These are phyloP conservation scores for Nothoprocta pentlandii DNA, from an alignment of 2,113 vertebrate genomes.

Conservation along the genomic window DNA sequence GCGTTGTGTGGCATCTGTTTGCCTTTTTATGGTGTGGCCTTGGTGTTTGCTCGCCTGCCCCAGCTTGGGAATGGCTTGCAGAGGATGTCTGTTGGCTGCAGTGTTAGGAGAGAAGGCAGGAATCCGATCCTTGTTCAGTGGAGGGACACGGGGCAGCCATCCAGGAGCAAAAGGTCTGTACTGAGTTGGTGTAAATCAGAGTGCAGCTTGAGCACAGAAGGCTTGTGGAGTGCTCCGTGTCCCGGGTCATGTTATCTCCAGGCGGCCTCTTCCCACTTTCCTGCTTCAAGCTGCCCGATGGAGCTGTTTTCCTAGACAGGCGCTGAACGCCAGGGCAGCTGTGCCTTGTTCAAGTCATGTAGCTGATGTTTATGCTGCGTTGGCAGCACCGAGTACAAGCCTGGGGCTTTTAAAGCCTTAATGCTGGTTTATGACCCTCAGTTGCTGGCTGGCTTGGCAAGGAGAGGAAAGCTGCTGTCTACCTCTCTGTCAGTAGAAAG, in stretches of 20 bases:
- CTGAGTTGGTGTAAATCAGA: background rate
- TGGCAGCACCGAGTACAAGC: background rate
- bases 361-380: background rate
- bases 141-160: background rate
- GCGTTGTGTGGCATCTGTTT: background rate
- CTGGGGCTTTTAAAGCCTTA: background rate
- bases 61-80: background rate
- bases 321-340: background rate
- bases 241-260: background rate
- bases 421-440: slow-evolving; percentile 12
- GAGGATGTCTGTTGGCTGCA: background rate
- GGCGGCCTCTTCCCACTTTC: background rate
- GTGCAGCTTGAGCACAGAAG: background rate
- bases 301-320: rapidly evolving
- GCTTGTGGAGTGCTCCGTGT: rapidly evolving
- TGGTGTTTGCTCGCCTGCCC: slow-evolving; percentile 56
- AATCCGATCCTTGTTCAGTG: rapidly evolving
- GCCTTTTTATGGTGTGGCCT: background rate
- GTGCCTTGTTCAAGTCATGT: background rate
- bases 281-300: background rate
- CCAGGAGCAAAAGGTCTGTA: background rate
- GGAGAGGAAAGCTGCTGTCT: background rate
- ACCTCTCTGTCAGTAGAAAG: background rate
- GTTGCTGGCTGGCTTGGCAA: background rate
- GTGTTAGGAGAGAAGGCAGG: background rate